Percentiles rank a stretch among this genome's conserved stretches.
phyloP scores from a whole-genome alignment of 2,888 invertebrate species.

The Sesamia inferens region DNA sequence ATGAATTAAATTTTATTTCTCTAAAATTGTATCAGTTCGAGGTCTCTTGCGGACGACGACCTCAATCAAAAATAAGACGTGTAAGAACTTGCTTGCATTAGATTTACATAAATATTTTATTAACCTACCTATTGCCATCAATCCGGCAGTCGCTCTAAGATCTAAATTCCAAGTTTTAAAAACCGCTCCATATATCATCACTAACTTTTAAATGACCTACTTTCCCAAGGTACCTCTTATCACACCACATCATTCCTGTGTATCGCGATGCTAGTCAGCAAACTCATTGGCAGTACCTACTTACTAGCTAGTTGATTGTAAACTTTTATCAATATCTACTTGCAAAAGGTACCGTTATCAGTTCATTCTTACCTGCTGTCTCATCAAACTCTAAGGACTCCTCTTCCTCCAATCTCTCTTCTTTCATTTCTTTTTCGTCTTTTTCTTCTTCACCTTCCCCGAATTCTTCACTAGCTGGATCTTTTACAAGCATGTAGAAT shows the following conservation, averaged over 20 bases:
- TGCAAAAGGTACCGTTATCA: background rate
- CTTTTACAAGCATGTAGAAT: conserved; percentile 90
- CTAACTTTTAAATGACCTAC: background rate
- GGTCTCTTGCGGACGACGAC: conserved; percentile 33
- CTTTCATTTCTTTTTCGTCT: conserved; percentile 75
- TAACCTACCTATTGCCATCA: conserved; percentile 4
- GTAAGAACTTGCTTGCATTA: conserved; percentile 31
- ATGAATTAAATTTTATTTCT: conserved; percentile 18
- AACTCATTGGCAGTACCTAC: background rate
- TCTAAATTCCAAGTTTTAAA: background rate
- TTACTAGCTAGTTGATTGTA: background rate
- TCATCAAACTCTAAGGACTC: conserved; percentile 83
- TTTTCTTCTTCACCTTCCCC: conserved; percentile 87
- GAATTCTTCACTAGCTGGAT: conserved; percentile 83
- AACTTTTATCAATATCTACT: background rate
- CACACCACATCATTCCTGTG: background rate
- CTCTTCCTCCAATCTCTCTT: conserved; percentile 84
- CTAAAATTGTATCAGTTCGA: conserved; percentile 29
- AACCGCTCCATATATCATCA: background rate
- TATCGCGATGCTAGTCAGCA: background rate
- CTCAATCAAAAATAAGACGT: conserved; percentile 29
- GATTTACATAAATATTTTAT: conserved; percentile 32
- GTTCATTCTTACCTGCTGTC: conserved; percentile 73
- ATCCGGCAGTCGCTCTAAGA: conserved; percentile 12
- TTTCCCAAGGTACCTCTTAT: background rate